Conservation (phyloP, 2,797 vertebrate genomes). For the Melanotaenia pygmaea region DNA sequence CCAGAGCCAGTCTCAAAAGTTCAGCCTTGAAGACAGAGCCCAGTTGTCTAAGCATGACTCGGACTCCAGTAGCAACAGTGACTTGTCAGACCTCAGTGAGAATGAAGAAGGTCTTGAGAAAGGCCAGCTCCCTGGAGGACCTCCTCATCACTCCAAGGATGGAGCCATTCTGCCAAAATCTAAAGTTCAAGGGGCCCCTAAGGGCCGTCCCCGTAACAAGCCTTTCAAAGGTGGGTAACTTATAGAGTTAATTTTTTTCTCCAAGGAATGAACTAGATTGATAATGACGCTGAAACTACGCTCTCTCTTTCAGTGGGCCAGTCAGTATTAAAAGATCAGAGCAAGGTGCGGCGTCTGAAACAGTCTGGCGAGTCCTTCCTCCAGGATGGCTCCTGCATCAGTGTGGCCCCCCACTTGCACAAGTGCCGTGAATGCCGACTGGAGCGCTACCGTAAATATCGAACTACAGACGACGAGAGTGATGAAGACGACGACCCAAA, state of each 20-base stretch:
- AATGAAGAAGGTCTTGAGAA: slow-evolving; percentile 91
- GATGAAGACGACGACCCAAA: slow-evolving; percentile 98
- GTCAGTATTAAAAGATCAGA: slow-evolving; percentile 97
- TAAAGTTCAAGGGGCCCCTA: slow-evolving; percentile 88
- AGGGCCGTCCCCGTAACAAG: slow-evolving; percentile 92
- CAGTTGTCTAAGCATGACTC: slow-evolving; percentile 93
- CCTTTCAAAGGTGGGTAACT: slow-evolving; percentile 91
- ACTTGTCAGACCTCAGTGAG: slow-evolving; percentile 96
- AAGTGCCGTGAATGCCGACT: slow-evolving; percentile 98
- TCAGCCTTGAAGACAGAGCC: slow-evolving; percentile 92
- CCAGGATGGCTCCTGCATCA: slow-evolving; percentile 98
- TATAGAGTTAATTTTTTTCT: too few relatives aligned
- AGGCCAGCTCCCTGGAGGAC: slow-evolving; percentile 85
- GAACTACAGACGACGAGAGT: slow-evolving; percentile 88
- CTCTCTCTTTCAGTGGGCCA: slow-evolving; percentile 88
- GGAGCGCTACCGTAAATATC: slow-evolving; percentile 96
- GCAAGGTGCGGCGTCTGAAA: slow-evolving; percentile 96
- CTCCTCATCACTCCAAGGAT: slow-evolving; percentile 77
- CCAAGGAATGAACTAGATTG: not conserved
- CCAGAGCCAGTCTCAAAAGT: slow-evolving; percentile 91
- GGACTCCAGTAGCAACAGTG: slow-evolving; percentile 96
- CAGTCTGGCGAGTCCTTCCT: slow-evolving; percentile 98
- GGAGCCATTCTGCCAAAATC: slow-evolving; percentile 87
- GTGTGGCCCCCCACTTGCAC: slow-evolving; percentile 97
- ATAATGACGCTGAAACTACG: slow-evolving; percentile 9